Evolutionary conservation across 2,888 invertebrate genomes (phyloP).

Genomic region (Cyclophora albipunctata): DNA sequence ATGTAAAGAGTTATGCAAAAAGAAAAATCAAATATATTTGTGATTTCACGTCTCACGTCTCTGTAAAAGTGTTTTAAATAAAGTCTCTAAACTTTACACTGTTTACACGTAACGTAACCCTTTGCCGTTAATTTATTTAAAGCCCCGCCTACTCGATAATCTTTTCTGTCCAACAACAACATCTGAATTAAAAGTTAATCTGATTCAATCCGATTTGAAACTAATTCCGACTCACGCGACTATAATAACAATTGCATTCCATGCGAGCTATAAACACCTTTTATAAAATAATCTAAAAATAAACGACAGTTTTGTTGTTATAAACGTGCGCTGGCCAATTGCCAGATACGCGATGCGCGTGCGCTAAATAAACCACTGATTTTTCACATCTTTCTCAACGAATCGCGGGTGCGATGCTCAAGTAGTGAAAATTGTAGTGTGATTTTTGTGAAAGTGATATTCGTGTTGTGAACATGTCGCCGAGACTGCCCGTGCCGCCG

Average conservation of each 20-base stretch:
- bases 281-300: conserved; percentile 69
- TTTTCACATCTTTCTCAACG: conserved; percentile 60
- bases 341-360: conserved; percentile 51
- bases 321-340: conserved; percentile 56
- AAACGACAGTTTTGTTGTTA: conserved; percentile 63
- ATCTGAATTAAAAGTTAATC: no score
- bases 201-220: no score
- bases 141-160: no score
- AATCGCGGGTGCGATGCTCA: conserved; percentile 52
- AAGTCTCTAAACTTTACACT: no score
- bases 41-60: no score
- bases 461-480: conserved; percentile 72
- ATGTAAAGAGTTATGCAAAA: no score
- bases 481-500: conserved; percentile 76
- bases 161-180: no score
- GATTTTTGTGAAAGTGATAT: conserved; percentile 37
- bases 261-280: conserved; percentile 56
- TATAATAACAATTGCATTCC: conserved; percentile 44
- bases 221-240: not conserved
- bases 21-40: no score
- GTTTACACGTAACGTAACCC: no score
- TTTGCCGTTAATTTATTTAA: no score
- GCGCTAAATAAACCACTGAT: conserved; percentile 58
- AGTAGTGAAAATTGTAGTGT: conserved; percentile 24
- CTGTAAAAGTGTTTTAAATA: no score